Base-by-base conservation (phyloP, 2,888 invertebrate species). In the Plusia festucae region DNA sequence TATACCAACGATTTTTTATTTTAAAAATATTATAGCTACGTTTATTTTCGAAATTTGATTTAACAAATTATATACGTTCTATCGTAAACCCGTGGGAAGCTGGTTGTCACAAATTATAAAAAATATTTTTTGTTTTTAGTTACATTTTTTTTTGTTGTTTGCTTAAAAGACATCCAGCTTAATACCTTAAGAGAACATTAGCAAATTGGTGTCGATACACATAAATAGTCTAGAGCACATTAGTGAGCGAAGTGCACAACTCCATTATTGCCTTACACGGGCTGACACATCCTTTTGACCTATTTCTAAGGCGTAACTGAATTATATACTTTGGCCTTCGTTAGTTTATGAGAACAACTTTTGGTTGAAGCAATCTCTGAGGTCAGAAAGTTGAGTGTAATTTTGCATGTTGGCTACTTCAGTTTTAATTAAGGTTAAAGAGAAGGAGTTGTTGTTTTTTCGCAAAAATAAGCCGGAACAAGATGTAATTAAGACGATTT, bases 221-320 rank as follows among this genome's bases (percentile, higher is more conserved):
- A 81, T 79, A 75, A 81, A 79, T 81, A 70, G 69, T 78, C 60
- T 72, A 40, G 46, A 70, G 64, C 67, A 66, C 81, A 79, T 81
- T 78, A 75, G 64, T 55, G 59, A 13, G 52, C 60, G 68, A 76
- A 81, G 79, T 81, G 79, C 81, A 79, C 67, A 78, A 74, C 70
- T 66, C 65, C 75, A 79, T 81, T 81, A 74, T 58, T 56, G 30
- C 56, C 59, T 74, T 59, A 70, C 59, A 60, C 60, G 34, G 57
- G 30, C 53, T 78, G 81, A 70, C 76, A 69, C 60, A 73, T 79
- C 70, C 65, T 68, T 76, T 68, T 78, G 70, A 81, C 76, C 79
- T 79, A 70, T 78, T 72, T 79, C 73, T 81, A 70, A 52, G 65
- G 57, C 58, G 61, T 83, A 79, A 82, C 73, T 73, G 70, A 78